Conservation (phyloP, 1,140 invertebrate genomes). For the Paralvinella palmiformis region DNA sequence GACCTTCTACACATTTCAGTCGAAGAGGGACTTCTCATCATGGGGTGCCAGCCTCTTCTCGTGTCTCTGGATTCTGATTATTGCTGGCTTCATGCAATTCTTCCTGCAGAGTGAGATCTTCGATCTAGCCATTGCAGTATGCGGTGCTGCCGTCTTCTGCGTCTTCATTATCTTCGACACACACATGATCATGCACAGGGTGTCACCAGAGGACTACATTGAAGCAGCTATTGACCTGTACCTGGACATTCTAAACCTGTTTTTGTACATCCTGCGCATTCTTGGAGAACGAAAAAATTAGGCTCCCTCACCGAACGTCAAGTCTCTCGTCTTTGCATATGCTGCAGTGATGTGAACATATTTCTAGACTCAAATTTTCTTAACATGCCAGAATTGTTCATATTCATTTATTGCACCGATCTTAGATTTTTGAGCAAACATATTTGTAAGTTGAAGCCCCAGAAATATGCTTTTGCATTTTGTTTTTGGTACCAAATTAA, state of each 20-base stretch:
- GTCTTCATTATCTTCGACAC: conserved; percentile 64
- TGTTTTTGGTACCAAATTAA: no score
- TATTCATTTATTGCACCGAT: no score
- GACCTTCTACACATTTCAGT: conserved; percentile 73
- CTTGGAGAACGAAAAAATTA: no score
- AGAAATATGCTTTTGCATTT: no score
- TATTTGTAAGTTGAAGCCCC: no score
- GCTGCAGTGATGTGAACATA: no score
- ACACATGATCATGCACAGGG: conserved; percentile 61
- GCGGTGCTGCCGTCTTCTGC: conserved; percentile 69
- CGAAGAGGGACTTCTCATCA: conserved; percentile 72
- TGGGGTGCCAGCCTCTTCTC: conserved; percentile 68
- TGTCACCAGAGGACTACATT: conserved; percentile 73
- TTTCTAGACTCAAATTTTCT: no score
- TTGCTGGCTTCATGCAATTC: conserved; percentile 64
- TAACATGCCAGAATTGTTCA: no score
- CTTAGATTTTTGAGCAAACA: no score
- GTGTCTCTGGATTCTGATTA: conserved; percentile 62
- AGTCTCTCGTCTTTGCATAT: no score
- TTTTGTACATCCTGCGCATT: conserved; percentile 69
- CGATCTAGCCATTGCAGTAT: conserved; percentile 63
- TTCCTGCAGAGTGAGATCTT: conserved; percentile 64
- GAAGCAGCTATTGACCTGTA: conserved; percentile 76
- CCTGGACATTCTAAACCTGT: conserved; percentile 80
- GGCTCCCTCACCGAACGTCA: no score